Conservation (phyloP, 2,888 invertebrate species). For the Parochlus steinenii region DNA sequence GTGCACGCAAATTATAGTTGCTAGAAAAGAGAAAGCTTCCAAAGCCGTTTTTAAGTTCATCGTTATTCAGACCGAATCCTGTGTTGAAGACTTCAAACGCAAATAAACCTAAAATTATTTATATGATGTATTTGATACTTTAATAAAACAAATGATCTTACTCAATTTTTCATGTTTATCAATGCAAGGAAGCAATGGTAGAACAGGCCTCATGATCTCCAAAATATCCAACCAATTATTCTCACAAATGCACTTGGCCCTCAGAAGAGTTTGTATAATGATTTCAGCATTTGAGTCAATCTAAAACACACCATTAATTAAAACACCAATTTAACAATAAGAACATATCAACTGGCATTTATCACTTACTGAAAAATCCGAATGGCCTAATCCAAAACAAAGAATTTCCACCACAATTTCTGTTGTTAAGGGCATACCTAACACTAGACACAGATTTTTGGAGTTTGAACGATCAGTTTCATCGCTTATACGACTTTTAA, state of each 20-base stretch:
- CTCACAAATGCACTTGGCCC: conserved; percentile 19
- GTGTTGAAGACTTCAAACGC: neutral
- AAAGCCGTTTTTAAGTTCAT: conserved; percentile 4
- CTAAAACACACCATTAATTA: conserved; percentile 11
- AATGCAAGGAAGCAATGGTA: conserved; percentile 19
- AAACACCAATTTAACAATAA: too few relatives aligned
- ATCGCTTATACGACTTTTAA: neutral
- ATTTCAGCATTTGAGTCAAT: conserved; percentile 18
- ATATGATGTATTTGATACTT: too few relatives aligned
- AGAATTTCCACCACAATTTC: conserved; percentile 21
- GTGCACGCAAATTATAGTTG: neutral
- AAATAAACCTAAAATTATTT: conserved; percentile 3
- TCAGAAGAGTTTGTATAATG: conserved; percentile 21
- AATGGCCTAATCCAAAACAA: conserved; percentile 16
- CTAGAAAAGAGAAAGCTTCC: conserved; percentile 3
- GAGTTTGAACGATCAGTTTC: neutral
- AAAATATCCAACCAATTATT: conserved; percentile 17
- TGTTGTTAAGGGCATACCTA: conserved; percentile 24
- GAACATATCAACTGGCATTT: too few relatives aligned
- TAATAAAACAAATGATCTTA: too few relatives aligned
- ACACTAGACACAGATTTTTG: conserved; percentile 1
- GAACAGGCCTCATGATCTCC: conserved; percentile 18
- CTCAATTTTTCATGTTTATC: neutral
- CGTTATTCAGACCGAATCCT: neutral
- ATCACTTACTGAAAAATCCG: too few relatives aligned